Conservation (phyloP, 92 coral and sea anemone genomes). For the Epizoanthus ramosus region DNA sequence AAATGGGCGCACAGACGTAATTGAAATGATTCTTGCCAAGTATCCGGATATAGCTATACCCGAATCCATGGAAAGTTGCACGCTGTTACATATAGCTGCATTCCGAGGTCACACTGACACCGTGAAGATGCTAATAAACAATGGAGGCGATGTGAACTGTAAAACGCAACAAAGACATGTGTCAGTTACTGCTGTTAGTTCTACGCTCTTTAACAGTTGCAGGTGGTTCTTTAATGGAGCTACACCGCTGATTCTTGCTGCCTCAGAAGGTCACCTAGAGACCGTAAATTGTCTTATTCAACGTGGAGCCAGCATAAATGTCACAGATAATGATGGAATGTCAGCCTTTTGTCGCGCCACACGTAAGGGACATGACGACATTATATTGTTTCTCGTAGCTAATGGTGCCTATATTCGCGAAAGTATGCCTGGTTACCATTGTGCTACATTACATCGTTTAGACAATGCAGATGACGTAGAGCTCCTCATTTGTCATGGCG, state of each 20-base stretch:
- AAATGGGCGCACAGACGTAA: too few species aligned
- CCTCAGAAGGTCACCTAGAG: slow-evolving; percentile 60
- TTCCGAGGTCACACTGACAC: slow-evolving; percentile 60
- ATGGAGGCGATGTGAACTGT: slow-evolving; percentile 67
- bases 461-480: slow-evolving; percentile 69
- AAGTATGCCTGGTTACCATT: too few species aligned
- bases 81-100: slow-evolving; percentile 63
- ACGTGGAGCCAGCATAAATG: slow-evolving; percentile 63
- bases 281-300: slow-evolving; percentile 54
- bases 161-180: slow-evolving; percentile 42
- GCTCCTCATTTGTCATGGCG: slow-evolving; percentile 58
- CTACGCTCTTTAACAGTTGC: too few species aligned
- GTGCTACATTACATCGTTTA: slow-evolving; percentile 38
- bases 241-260: slow-evolving; percentile 68
- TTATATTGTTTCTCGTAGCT: too few species aligned
- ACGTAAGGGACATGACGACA: neutral
- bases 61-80: slow-evolving; percentile 50
- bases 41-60: too few species aligned
- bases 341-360: slow-evolving; percentile 68
- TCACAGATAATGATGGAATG: slow-evolving; percentile 63
- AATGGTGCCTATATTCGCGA: too few species aligned
- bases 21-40: too few species aligned
- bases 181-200: too few species aligned
- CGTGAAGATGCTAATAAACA: slow-evolving; percentile 53
- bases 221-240: slow-evolving; percentile 43